A percentile compares a stretch with the other conserved stretches of the same genome.
phyloP scores from a whole-genome alignment of 2,113 vertebrate species.

The Oreochromis aureus region DNA sequence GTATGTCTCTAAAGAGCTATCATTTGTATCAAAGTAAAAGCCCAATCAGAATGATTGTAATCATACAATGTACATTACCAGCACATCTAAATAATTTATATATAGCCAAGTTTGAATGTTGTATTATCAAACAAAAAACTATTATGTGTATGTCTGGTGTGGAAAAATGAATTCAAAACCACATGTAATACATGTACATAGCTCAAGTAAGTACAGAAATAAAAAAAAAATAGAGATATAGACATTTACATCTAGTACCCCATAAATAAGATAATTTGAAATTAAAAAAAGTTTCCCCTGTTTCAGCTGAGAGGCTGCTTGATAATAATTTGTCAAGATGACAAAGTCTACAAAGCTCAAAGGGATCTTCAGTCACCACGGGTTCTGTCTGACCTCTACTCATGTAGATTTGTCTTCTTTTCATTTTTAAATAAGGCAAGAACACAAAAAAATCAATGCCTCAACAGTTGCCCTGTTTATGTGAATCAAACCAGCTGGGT shows the following conservation, averaged over 20 bases:
- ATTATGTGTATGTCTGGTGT: not conserved
- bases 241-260: no score
- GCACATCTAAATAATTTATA: not conserved
- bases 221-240: not conserved
- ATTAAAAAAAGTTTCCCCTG: not conserved
- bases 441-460: not conserved
- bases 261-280: not conserved
- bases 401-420: not conserved
- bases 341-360: not conserved
- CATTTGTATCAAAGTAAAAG: not conserved
- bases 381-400: conserved; percentile 28
- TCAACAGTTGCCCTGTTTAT: not conserved
- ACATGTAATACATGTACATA: not conserved
- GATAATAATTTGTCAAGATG: conserved; percentile 9
- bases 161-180: not conserved
- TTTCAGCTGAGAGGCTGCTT: not conserved
- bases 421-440: conserved; percentile 3
- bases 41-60: not conserved
- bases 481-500: not conserved
- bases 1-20: not conserved
- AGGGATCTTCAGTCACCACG: conserved; percentile 4
- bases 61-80: not conserved
- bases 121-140: not conserved
- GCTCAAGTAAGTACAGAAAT: not conserved
- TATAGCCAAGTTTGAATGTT: not conserved